Evolutionary conservation across 64 coral and sea anemone species (phyloP).

Genomic region (Porites lutea): DNA sequence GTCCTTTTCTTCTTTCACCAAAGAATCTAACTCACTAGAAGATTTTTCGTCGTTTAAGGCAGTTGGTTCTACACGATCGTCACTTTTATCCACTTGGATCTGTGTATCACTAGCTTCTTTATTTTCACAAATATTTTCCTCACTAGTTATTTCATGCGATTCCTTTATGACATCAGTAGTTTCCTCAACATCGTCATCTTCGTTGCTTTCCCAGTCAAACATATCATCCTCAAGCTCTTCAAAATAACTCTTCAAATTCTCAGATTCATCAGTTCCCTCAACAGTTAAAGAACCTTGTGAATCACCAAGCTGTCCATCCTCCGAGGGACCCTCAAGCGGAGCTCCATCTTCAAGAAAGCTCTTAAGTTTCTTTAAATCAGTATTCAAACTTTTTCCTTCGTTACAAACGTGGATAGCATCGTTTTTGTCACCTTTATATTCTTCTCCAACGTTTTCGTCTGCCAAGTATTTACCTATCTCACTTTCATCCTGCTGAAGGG

Average conservation of each 20-base stretch:
- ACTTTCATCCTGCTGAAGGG: not conserved
- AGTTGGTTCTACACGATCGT: not conserved
- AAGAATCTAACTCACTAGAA: not conserved
- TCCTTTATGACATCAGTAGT: not conserved
- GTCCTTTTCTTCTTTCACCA: not conserved
- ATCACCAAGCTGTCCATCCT: not conserved
- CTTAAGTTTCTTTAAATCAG: slow-evolving; percentile 6
- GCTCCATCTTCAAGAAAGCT: not conserved
- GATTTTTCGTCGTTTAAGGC: not conserved
- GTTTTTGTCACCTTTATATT: not conserved
- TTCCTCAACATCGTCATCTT: slow-evolving; percentile 25
- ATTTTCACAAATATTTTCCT: not conserved
- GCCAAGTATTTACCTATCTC: not conserved
- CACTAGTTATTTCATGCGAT: not conserved
- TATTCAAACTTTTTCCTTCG: not conserved
- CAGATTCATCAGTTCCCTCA: not conserved
- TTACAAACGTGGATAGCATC: no score
- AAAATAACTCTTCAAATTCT: slow-evolving; percentile 76
- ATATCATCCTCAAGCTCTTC: slow-evolving; percentile 90
- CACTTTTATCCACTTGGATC: not conserved
- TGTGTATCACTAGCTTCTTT: not conserved
- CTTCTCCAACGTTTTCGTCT: not conserved
- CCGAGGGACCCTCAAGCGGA: not conserved
- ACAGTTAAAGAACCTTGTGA: not conserved
- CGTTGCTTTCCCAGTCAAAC: slow-evolving; percentile 81